These are phyloP conservation scores for Mythimna impura DNA, from an alignment of 2,888 invertebrate genomes.

Conservation along the genomic window DNA sequence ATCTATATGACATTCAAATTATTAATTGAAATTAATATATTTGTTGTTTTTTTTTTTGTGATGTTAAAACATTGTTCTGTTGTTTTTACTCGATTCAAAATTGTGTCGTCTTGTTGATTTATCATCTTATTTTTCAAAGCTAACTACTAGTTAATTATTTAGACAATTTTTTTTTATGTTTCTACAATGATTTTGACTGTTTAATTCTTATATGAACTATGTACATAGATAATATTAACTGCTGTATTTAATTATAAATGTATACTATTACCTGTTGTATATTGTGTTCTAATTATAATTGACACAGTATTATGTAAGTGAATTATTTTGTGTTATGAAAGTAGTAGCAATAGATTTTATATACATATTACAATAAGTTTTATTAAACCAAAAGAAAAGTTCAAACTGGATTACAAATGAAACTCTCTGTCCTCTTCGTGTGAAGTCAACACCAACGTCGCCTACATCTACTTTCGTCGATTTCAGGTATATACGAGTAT, in stretches of 20 bases:
- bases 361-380: conserved; percentile 65
- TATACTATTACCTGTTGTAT: conserved; percentile 63
- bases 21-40: conserved; percentile 37
- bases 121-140: conserved; percentile 15
- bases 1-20: conserved; percentile 54
- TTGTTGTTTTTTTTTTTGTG: conserved; percentile 34
- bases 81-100: conserved; percentile 30
- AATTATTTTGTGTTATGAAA: conserved; percentile 71
- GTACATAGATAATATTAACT: conserved; percentile 58
- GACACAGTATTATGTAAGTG: conserved; percentile 74
- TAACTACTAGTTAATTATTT: conserved; percentile 26
- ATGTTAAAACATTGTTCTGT: conserved; percentile 26
- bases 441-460: neutral
- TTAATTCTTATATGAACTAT: conserved; percentile 41
- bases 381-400: conserved; percentile 25
- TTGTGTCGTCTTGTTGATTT: conserved; percentile 29
- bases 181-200: conserved; percentile 38
- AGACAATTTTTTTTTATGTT: conserved; percentile 33
- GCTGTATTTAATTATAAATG: conserved; percentile 57
- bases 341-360: conserved; percentile 77
- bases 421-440: neutral
- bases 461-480: neutral
- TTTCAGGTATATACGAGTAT: neutral
- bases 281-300: conserved; percentile 65
- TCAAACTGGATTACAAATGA: neutral